phyloP scores from a whole-genome alignment of 2,888 invertebrate genomes.

The Watsonalla binaria region DNA sequence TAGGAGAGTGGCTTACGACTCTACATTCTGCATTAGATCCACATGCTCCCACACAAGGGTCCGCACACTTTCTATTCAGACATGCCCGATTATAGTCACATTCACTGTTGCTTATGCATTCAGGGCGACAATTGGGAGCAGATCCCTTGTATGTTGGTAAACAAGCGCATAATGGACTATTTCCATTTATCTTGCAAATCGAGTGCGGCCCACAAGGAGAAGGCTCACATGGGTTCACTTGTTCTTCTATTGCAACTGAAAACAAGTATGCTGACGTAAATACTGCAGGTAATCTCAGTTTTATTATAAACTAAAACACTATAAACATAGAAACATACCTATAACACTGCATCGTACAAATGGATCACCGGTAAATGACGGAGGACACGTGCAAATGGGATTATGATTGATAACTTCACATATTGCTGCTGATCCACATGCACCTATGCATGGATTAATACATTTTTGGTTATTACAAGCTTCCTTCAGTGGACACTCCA shows the following conservation, averaged over 20 bases:
- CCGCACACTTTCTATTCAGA: constrained; percentile 85
- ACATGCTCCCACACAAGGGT: constrained; percentile 86
- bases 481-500: constrained; percentile 84
- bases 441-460: constrained; percentile 86
- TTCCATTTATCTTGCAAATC: constrained; percentile 82
- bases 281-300: neutral
- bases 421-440: constrained; percentile 85
- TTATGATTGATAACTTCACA: constrained; percentile 88
- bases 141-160: constrained; percentile 81
- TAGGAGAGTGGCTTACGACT: constrained; percentile 86
- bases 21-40: constrained; percentile 86
- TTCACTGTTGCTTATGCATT: constrained; percentile 88
- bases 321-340: constrained; percentile 34
- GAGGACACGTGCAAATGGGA: constrained; percentile 86
- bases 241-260: constrained; percentile 41
- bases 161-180: constrained; percentile 87
- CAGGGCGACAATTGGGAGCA: constrained; percentile 88
- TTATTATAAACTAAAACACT: neutral
- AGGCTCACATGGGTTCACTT: constrained; percentile 81
- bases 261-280: constrained; percentile 8
- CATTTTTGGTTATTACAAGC: constrained; percentile 88
- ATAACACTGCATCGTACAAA: constrained; percentile 82
- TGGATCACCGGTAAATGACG: constrained; percentile 87
- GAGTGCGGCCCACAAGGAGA: constrained; percentile 89
- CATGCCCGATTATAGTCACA: constrained; percentile 85